These are phyloP conservation scores for Selene dorsalis DNA, from an alignment of 2,797 vertebrate species.

Conservation along the genomic window DNA sequence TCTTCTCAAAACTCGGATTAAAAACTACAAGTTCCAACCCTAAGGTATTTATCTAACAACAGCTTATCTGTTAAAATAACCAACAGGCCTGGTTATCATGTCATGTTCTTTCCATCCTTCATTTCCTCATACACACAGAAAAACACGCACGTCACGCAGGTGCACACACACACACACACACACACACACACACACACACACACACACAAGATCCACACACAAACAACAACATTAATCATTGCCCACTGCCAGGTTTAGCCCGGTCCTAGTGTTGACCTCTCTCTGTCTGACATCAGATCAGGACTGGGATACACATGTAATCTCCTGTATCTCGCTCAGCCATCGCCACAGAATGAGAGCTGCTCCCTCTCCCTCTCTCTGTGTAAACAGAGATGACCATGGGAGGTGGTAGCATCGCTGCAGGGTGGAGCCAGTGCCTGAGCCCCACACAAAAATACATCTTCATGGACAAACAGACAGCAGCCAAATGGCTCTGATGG, in stretches of 20 bases:
- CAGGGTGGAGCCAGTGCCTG: not conserved
- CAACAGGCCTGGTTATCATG: not conserved
- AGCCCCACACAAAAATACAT: constrained; percentile 36
- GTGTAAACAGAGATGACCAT: constrained; percentile 40
- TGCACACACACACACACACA: not conserved
- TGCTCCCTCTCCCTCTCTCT: constrained; percentile 21
- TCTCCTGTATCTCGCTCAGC: constrained; percentile 70
- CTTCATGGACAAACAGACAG: constrained; percentile 55
- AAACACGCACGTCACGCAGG: not conserved
- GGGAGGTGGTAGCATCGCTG: not conserved
- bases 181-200: constrained; percentile 9
- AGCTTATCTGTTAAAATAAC: not conserved
- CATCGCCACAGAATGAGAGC: constrained; percentile 46
- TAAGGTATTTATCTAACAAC: no score
- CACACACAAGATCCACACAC: constrained; percentile 31
- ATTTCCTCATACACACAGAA: not conserved
- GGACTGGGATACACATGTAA: constrained; percentile 71
- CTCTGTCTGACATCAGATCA: constrained; percentile 74
- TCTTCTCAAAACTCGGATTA: not conserved
- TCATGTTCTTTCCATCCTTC: not conserved
- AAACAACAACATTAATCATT: constrained; percentile 60
- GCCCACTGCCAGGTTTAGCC: constrained; percentile 46
- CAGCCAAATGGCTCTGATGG: constrained; percentile 3
- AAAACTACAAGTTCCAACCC: no score
- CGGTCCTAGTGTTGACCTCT: constrained; percentile 50